Conservation (phyloP, 1,140 invertebrate species). For the Drosophila pruinosa region DNA sequence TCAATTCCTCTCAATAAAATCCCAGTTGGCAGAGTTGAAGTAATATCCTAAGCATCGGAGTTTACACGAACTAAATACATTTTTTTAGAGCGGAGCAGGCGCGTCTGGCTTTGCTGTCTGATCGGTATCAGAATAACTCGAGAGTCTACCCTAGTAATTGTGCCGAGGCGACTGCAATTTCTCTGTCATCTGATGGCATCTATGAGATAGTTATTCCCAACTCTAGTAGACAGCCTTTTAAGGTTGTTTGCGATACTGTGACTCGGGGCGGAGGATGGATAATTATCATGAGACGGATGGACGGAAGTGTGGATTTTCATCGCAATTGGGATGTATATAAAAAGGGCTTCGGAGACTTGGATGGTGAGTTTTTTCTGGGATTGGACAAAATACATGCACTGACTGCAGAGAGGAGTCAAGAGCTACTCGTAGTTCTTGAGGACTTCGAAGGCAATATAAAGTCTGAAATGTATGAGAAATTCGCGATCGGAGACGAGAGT, state of each 20-base stretch:
- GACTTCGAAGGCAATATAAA: slow-evolving; percentile 18
- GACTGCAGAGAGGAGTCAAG: slow-evolving; percentile 84
- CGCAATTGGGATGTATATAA: slow-evolving; percentile 86
- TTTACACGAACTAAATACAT: no score
- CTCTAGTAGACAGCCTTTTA: slow-evolving; percentile 34
- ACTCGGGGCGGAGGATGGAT: slow-evolving; percentile 41
- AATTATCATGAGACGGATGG: slow-evolving; percentile 85
- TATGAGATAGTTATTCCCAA: slow-evolving; percentile 14
- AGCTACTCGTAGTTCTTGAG: slow-evolving; percentile 85
- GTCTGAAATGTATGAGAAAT: slow-evolving; percentile 30
- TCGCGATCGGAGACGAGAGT: slow-evolving; percentile 21
- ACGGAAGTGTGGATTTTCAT: slow-evolving; percentile 86
- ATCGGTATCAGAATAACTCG: background rate
- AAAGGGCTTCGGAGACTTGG: slow-evolving; percentile 85
- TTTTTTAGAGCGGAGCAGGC: background rate
- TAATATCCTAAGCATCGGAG: no score
- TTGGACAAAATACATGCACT: slow-evolving; percentile 85
- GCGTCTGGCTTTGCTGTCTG: background rate
- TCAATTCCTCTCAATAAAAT: no score
- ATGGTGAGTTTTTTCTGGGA: slow-evolving; percentile 86
- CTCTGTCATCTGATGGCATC: slow-evolving; percentile 24
- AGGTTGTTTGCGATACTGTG: slow-evolving; percentile 31
- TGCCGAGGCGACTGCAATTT: background rate
- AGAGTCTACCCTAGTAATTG: background rate
- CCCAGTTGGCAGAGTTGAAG: no score